A percentile compares a stretch with the other conserved stretches of the same genome.
Conservation (phyloP, 2,888 invertebrate genomes). For the Synanthedon vespiformis region DNA sequence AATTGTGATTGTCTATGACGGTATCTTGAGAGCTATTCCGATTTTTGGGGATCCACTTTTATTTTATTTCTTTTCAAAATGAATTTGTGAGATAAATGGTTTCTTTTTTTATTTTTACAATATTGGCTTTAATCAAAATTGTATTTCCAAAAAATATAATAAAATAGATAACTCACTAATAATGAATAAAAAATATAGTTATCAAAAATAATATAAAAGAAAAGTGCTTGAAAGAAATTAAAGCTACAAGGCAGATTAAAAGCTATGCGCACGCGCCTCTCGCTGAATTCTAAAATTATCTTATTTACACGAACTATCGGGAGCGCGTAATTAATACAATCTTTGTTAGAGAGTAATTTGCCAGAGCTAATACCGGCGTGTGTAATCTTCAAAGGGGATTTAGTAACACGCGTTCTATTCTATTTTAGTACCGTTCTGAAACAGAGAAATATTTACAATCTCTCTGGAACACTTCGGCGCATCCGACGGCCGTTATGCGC, state of each 20-base stretch:
- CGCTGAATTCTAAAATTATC: slow-evolving; percentile 60
- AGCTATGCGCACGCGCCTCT: slow-evolving; percentile 35
- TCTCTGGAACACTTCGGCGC: slow-evolving; percentile 66
- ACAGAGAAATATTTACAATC: slow-evolving; percentile 72
- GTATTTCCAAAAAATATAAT: too few species aligned
- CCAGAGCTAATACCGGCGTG: slow-evolving; percentile 69
- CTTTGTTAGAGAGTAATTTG: slow-evolving; percentile 71
- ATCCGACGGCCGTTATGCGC: slow-evolving; percentile 66
- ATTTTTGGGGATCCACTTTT: too few species aligned
- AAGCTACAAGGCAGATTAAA: slow-evolving; percentile 48
- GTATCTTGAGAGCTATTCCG: too few species aligned
- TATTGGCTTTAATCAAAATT: too few species aligned
- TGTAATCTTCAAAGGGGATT: slow-evolving; percentile 71
- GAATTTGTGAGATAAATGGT: too few species aligned
- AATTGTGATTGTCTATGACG: too few species aligned
- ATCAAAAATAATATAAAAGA: slow-evolving; percentile 20
- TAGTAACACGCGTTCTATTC: slow-evolving; percentile 70
- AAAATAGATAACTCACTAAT: too few species aligned
- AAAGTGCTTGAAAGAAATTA: slow-evolving; percentile 41
- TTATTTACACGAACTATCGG: slow-evolving; percentile 65
- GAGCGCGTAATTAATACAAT: slow-evolving; percentile 71
- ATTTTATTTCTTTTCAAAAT: too few species aligned
- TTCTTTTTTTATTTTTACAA: too few species aligned
- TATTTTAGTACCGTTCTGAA: slow-evolving; percentile 68
- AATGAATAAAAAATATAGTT: slow-evolving; percentile 7